Conservation (phyloP, 2,888 invertebrate species). For the Ornithoptera priamus region DNA sequence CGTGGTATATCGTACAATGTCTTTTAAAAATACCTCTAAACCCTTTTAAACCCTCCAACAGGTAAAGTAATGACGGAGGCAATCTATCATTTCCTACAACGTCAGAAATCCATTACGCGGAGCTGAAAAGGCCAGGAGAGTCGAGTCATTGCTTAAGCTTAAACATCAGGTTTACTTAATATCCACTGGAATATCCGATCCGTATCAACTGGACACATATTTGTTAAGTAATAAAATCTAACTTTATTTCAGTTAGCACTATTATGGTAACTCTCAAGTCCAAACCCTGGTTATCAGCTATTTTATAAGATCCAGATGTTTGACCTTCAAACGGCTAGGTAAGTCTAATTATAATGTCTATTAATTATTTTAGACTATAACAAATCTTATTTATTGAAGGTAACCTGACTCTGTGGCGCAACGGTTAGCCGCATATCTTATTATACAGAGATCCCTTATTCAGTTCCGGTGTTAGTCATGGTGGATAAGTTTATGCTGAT, state of each 20-base stretch:
- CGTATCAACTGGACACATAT: background rate
- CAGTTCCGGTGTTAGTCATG: too few relatives aligned
- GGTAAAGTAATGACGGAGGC: slow-evolving; percentile 20
- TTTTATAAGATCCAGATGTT: too few relatives aligned
- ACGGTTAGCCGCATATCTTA: too few relatives aligned
- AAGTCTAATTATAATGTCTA: too few relatives aligned
- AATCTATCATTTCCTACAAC: slow-evolving; percentile 29
- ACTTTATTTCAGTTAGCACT: background rate
- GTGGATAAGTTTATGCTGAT: too few relatives aligned
- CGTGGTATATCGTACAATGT: background rate
- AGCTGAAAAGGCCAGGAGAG: slow-evolving; percentile 16
- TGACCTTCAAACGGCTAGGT: too few relatives aligned
- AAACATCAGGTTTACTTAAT: slow-evolving; percentile 15
- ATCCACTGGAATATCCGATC: background rate
- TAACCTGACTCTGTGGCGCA: too few relatives aligned
- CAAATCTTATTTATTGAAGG: too few relatives aligned
- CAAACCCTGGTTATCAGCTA: too few relatives aligned
- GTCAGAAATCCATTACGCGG: slow-evolving; percentile 25
- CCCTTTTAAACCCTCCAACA: slow-evolving; percentile 22
- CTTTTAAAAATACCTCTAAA: slow-evolving; percentile 13
- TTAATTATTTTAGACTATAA: too few relatives aligned
- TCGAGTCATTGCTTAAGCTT: slow-evolving; percentile 25
- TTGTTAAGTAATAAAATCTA: background rate
- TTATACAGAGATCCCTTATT: too few relatives aligned
- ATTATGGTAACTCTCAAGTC: too few relatives aligned